Conservation (phyloP, 64 coral and sea anemone species). For the Dendronephthya gigantea region DNA sequence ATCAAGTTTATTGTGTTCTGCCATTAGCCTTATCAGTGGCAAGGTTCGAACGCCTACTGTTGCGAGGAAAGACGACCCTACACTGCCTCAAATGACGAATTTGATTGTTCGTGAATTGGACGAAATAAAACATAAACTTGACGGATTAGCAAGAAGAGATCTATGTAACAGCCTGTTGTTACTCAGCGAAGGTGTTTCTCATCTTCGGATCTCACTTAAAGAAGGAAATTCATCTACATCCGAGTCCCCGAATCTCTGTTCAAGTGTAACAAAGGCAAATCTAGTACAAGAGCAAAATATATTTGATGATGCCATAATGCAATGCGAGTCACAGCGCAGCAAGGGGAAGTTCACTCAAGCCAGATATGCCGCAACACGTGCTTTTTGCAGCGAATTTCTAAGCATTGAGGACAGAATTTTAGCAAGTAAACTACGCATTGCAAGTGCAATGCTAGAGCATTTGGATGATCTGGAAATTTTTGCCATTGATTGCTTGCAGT, state of each 20-base stretch:
- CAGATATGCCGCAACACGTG: neutral
- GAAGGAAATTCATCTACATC: neutral
- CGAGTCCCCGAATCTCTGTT: too few relatives aligned
- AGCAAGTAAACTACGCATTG: neutral
- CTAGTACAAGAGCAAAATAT: too few relatives aligned
- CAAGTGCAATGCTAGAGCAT: neutral
- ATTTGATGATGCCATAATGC: too few relatives aligned
- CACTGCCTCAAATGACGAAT: neutral
- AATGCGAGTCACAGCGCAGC: too few relatives aligned
- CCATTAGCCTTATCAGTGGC: neutral
- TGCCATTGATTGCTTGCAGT: neutral
- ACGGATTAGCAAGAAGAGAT: neutral
- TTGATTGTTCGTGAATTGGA: constrained; percentile 3
- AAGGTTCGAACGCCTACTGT: neutral
- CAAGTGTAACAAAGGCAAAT: neutral
- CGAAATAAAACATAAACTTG: neutral
- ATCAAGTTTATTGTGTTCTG: neutral
- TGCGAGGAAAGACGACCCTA: neutral
- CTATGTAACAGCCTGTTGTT: neutral
- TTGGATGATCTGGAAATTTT: neutral
- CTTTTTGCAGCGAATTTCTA: neutral
- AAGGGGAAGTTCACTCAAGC: neutral
- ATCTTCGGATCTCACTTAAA: neutral
- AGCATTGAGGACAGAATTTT: neutral
- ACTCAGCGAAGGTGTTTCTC: neutral